Conservation (phyloP, 2,113 vertebrate genomes). For the Serinus canaria region DNA sequence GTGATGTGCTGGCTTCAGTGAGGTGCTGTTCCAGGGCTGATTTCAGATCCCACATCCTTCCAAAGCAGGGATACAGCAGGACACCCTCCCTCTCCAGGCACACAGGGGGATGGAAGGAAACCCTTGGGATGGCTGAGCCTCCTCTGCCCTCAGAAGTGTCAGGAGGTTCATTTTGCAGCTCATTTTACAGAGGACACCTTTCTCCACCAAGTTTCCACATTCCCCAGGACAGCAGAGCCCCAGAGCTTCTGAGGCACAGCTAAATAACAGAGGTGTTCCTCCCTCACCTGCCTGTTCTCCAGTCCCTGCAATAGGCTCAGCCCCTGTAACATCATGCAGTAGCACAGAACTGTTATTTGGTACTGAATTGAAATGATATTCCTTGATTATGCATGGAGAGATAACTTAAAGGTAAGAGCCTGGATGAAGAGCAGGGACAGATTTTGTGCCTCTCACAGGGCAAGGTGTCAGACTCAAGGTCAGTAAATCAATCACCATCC, state of each 20-base stretch:
- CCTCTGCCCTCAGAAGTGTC: background rate
- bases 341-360: background rate
- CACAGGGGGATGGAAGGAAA: background rate
- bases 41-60: background rate
- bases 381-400: background rate
- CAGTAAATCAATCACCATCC: background rate
- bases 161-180: background rate
- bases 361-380: background rate
- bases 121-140: background rate
- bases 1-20: background rate
- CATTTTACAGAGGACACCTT: background rate
- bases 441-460: background rate
- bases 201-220: background rate
- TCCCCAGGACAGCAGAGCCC: background rate
- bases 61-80: background rate
- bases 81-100: accelerated
- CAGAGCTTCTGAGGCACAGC: background rate
- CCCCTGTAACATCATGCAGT: background rate
- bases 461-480: background rate
- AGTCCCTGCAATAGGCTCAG: background rate
- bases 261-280: background rate
- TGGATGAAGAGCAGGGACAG: accelerated
- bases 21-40: background rate
- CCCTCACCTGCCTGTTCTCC: background rate
- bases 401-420: background rate